These are phyloP conservation scores for Dromius quadrimaculatus DNA, from an alignment of 2,888 invertebrate genomes.

Conservation along the genomic window DNA sequence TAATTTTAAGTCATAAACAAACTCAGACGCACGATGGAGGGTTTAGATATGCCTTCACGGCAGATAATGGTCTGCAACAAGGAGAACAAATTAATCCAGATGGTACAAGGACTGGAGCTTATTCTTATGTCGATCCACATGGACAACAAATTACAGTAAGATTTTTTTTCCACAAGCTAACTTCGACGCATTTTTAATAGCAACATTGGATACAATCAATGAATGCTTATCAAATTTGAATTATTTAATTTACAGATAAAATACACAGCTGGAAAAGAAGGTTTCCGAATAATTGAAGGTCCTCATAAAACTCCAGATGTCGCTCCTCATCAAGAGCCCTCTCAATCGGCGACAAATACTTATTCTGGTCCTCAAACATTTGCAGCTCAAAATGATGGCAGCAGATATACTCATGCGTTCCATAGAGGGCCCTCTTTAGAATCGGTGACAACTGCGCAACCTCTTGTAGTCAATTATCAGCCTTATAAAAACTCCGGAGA, in stretches of 20 bases:
- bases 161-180: too few relatives aligned
- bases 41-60: conserved; percentile 77
- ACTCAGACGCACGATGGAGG: conserved; percentile 75
- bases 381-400: background rate
- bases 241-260: conserved; percentile 16
- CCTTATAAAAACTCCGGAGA: conserved; percentile 7
- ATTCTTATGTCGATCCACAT: conserved; percentile 75
- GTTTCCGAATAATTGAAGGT: conserved; percentile 68
- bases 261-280: conserved; percentile 68
- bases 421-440: background rate
- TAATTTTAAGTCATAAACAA: conserved; percentile 74
- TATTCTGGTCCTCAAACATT: conserved; percentile 20
- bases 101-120: conserved; percentile 74
- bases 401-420: conserved; percentile 21
- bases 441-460: background rate
- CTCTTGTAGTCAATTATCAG: conserved; percentile 1
- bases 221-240: too few relatives aligned
- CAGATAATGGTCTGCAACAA: conserved; percentile 77
- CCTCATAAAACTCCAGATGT: conserved; percentile 62
- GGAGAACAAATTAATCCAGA: conserved; percentile 78
- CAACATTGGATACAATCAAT: too few relatives aligned
- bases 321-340: conserved; percentile 15
- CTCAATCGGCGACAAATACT: background rate
- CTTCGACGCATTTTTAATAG: too few relatives aligned
- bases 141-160: conserved; percentile 76